phyloP scores from a whole-genome alignment of 2,113 vertebrate genomes.

The Etheostoma cragini region DNA sequence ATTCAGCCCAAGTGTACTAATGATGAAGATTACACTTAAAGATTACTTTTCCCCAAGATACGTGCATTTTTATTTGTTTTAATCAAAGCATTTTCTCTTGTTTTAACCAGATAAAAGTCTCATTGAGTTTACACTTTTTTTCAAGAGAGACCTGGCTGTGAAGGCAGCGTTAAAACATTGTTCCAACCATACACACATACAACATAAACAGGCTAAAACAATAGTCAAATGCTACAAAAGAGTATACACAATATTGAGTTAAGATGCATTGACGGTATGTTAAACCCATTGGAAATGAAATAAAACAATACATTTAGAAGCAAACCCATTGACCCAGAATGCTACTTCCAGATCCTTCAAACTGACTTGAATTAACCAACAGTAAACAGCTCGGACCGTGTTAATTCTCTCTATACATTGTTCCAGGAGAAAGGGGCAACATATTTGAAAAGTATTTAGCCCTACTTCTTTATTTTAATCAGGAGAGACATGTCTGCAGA shows the following conservation, averaged over 20 bases:
- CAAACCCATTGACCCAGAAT: neutral
- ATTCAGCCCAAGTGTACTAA: neutral
- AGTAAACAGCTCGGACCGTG: neutral
- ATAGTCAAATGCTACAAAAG: neutral
- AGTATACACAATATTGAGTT: neutral
- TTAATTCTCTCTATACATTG: neutral
- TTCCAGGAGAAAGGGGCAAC: neutral
- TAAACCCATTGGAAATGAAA: neutral
- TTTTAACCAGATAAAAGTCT: neutral
- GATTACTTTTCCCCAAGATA: neutral
- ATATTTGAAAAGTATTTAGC: neutral
- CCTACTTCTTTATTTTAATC: too few species aligned
- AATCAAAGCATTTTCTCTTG: neutral
- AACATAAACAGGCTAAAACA: neutral
- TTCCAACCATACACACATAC: neutral
- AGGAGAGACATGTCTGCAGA: too few species aligned
- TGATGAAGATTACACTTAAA: neutral
- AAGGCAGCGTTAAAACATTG: neutral
- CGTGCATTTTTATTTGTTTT: neutral
- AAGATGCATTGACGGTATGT: neutral
- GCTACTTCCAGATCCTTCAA: neutral
- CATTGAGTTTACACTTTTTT: neutral
- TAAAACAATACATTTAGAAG: neutral
- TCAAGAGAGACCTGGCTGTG: neutral
- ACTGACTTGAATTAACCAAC: neutral